These are phyloP conservation scores for Cariama cristata DNA, from an alignment of 2,113 vertebrate genomes.

Conservation along the genomic window DNA sequence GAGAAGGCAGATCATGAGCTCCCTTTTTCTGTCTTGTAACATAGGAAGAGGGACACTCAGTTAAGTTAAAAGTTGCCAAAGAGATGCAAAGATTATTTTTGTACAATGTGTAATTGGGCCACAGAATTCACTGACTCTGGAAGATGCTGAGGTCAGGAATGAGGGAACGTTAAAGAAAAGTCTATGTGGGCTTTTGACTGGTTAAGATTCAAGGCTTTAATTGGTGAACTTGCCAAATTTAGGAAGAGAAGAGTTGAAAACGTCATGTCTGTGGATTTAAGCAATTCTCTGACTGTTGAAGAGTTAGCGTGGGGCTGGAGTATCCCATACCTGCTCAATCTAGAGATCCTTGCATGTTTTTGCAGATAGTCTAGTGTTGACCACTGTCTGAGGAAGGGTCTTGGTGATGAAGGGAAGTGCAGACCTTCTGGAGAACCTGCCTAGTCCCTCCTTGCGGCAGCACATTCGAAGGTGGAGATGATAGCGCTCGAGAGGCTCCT, in stretches of 20 bases:
- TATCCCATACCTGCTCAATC: not conserved
- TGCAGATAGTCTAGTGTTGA: not conserved
- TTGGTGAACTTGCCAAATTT: not conserved
- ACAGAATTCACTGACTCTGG: not conserved
- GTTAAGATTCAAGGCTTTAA: not conserved
- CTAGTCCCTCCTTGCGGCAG: not conserved
- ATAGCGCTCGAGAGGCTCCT: rapidly evolving
- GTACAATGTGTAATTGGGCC: not conserved
- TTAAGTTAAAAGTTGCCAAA: not conserved
- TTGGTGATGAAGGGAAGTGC: not conserved
- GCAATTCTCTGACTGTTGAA: not conserved
- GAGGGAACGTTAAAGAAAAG: not conserved
- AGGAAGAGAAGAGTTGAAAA: not conserved
- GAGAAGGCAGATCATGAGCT: not conserved
- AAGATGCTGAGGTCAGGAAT: not conserved
- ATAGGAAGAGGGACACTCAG: not conserved
- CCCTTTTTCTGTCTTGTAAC: not conserved
- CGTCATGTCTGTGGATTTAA: not conserved
- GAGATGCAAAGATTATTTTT: not conserved
- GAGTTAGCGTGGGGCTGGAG: not conserved
- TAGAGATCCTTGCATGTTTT: not conserved
- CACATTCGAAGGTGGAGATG: not conserved
- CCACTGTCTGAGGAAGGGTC: not conserved
- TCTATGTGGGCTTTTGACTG: not conserved
- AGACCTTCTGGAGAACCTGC: not conserved